phyloP scores from a whole-genome alignment of 2,797 vertebrate genomes.

The Thripadectes ignobilis region DNA sequence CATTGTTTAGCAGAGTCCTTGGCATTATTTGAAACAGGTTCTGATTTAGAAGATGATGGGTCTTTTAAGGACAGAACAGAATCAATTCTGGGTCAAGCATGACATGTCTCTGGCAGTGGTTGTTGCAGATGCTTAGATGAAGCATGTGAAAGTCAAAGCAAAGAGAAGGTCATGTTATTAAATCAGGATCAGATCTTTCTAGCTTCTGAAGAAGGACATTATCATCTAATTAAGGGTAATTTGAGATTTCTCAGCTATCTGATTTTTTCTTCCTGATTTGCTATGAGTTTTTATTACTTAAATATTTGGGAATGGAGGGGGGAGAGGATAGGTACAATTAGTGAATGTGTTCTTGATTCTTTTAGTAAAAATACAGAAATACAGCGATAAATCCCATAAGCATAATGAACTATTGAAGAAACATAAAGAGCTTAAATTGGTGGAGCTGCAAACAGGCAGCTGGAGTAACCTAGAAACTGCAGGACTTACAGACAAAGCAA shows the following conservation, averaged over 20 bases:
- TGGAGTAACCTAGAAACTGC: not conserved
- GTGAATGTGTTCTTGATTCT: not conserved
- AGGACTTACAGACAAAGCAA: not conserved
- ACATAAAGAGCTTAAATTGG: not conserved
- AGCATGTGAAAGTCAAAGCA: not conserved
- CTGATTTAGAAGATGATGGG: not conserved
- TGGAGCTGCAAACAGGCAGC: not conserved
- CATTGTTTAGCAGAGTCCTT: fast-evolving
- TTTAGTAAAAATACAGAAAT: not conserved
- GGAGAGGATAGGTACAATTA: not conserved
- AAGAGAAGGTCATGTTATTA: not conserved
- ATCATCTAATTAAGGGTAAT: not conserved
- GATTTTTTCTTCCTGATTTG: not conserved
- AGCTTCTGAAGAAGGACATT: not conserved
- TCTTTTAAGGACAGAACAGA: not conserved
- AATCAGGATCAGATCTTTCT: not conserved
- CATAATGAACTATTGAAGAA: not conserved
- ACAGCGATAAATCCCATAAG: not conserved
- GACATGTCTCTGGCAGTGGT: not conserved
- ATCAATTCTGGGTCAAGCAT: not conserved
- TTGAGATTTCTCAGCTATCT: not conserved
- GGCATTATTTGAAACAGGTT: not conserved
- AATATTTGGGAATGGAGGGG: not conserved
- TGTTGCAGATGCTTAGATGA: not conserved
- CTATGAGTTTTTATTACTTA: not conserved